Percentiles rank a stretch among this genome's conserved stretches.
phyloP scores from a whole-genome alignment of 2,113 vertebrate species.

The Upupa epops region DNA sequence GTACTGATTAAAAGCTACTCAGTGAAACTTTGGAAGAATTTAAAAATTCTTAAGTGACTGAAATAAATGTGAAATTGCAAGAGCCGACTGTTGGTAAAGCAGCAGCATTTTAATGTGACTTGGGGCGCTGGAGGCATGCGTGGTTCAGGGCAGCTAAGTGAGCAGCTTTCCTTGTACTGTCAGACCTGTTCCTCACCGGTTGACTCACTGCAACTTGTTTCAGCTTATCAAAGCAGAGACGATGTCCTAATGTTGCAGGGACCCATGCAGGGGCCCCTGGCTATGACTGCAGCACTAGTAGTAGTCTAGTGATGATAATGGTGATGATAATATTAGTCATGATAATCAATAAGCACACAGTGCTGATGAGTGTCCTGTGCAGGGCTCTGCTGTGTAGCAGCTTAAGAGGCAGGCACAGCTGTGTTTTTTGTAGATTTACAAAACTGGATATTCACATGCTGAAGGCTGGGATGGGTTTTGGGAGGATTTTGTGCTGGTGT shows the following conservation, averaged over 20 bases:
- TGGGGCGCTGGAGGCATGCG: neutral
- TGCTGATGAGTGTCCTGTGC: neutral
- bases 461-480: neutral
- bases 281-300: neutral
- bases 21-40: neutral
- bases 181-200: accelerated
- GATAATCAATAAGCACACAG: neutral
- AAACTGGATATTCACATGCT: neutral
- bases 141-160: conserved; percentile 1
- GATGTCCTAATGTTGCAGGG: neutral
- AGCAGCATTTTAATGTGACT: conserved; percentile 16
- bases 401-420: neutral
- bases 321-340: neutral
- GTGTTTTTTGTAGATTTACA: neutral
- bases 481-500: neutral
- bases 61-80: neutral
- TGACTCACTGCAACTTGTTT: neutral
- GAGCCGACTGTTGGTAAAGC: neutral
- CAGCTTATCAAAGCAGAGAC: neutral
- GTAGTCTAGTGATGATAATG: neutral
- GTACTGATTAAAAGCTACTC: neutral
- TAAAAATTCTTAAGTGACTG: neutral
- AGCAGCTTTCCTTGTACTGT: neutral
- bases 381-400: neutral
- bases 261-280: neutral